phyloP scores from a whole-genome alignment of 2,797 vertebrate species.

The Hyperoplus lanceolatus region DNA sequence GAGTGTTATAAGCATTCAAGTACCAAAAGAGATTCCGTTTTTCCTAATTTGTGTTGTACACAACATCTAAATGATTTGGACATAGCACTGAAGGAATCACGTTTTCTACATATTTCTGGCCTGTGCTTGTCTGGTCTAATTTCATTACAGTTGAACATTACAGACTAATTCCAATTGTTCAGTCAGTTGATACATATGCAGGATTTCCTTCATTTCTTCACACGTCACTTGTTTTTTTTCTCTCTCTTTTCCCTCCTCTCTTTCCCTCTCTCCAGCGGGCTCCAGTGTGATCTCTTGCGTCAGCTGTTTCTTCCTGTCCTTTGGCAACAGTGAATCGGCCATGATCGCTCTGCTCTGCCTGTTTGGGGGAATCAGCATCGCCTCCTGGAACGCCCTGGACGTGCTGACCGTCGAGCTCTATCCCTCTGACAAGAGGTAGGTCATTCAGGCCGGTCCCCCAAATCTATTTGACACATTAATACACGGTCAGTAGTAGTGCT shows the following conservation, averaged over 20 bases:
- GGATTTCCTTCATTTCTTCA: not conserved
- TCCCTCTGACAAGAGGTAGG: constrained; percentile 95
- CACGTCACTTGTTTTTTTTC: not conserved
- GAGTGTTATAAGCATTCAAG: not conserved
- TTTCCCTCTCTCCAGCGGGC: constrained; percentile 85
- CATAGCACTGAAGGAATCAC: not conserved
- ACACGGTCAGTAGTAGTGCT: constrained; percentile 18
- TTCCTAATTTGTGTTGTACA: not conserved
- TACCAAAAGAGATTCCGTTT: not conserved
- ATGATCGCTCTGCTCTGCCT: constrained; percentile 98
- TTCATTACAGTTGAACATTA: not conserved
- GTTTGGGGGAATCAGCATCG: constrained; percentile 97
- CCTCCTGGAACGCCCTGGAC: constrained; percentile 96
- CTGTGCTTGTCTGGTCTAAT: not conserved
- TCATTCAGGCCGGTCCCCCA: constrained; percentile 15
- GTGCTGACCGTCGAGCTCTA: constrained; percentile 98
- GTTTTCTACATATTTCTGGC: not conserved
- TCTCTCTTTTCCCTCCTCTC: not conserved
- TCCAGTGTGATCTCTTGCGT: constrained; percentile 97
- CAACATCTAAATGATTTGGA: not conserved
- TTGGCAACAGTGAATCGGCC: constrained; percentile 97
- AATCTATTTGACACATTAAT: constrained; percentile 31
- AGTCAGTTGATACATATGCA: not conserved
- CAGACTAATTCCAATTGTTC: not conserved
- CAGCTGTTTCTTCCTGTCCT: constrained; percentile 98